A percentile compares a stretch with the other conserved stretches of the same genome.
Evolutionary conservation across 2,797 vertebrate genomes (phyloP).

Genomic region (Oryzias sinensis): DNA sequence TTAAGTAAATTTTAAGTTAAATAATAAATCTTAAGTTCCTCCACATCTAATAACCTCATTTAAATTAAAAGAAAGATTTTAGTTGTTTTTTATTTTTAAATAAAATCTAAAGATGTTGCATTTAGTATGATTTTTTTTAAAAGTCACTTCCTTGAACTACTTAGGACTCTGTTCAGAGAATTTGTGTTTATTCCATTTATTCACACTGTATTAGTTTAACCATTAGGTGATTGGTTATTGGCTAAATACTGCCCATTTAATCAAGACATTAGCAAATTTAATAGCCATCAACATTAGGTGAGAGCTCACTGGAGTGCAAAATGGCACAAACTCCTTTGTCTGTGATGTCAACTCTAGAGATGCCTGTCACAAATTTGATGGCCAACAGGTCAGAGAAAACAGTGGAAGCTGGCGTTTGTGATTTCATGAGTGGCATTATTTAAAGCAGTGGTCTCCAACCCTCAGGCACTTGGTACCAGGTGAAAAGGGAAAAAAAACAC

Average conservation of each 20-base stretch:
- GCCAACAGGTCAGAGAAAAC: conserved; percentile 72
- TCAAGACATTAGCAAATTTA: conserved; percentile 66
- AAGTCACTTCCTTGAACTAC: background rate
- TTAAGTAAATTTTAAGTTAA: too few species aligned
- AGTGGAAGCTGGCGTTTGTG: conserved; percentile 63
- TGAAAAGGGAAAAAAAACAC: too few species aligned
- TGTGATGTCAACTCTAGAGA: conserved; percentile 17
- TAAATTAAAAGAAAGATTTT: too few species aligned
- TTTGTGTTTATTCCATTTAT: conserved; percentile 54
- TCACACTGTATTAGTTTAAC: conserved; percentile 56
- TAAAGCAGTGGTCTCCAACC: too few species aligned
- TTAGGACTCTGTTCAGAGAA: conserved; percentile 12
- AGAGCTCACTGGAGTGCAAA: conserved; percentile 43
- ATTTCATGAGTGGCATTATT: conserved; percentile 15
- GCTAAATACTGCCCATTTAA: conserved; percentile 61
- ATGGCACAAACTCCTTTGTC: conserved; percentile 27
- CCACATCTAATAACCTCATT: too few species aligned
- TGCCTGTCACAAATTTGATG: conserved; percentile 38
- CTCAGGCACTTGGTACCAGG: too few species aligned
- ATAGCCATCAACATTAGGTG: conserved; percentile 60
- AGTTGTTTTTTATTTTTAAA: too few species aligned
- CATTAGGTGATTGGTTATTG: conserved; percentile 68
- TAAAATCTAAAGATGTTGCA: too few species aligned
- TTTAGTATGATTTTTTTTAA: too few species aligned
- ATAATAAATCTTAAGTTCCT: too few species aligned